Evolutionary conservation across 30 jellyfish, hydroid and myxozoan species (phyloP), one percentile per base, ranked within the genome.

Genomic region (Catostylus mosaicus): DNA sequence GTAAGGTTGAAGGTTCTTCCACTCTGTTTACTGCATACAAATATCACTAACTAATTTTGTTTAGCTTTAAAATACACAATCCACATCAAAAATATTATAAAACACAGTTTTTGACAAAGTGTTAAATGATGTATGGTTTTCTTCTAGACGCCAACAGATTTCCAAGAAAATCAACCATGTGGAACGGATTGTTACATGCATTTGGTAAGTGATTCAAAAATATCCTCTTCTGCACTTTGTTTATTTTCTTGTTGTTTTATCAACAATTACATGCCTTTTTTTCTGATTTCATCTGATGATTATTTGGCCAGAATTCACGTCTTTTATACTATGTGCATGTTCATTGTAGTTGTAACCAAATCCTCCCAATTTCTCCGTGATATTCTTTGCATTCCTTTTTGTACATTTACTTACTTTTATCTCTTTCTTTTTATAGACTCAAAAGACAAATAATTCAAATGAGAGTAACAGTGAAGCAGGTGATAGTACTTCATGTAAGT

Each of bases 141-240:
- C 71, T 30, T 77, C 22, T 75, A 92, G 98, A 77, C 90, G 6
- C 90, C 83, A 36, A 60, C 82, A 16, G 98, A 92, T 62, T 60
- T 64, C 35, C 96, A 93, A 64, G 96, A 93, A 43, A 61, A 63
- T 43, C 89, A 77, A 33, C 96, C 96, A 24, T 88, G 97, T 73
- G 87, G 99, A 6, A 60, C 63, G 4, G 94, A 81, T 8, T 93
- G 97, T 77, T 93, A 37, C 60, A 24, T 82, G 95, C 89, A 93
- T 77, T 45, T 93, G 75, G 99, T 93, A 76, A n/a, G 88, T 29
- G 16, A 22, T 24, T 33, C 27, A 0, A 12, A 10, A 30, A 7
- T 65, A 14, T 36, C 69, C 30, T 0, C 66, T 4, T 19, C 8
- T 76, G 22, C 31, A n/a, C n/a, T n/a, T n/a, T n/a, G n/a, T n/a